Percentiles rank a stretch among this genome's conserved stretches.
Evolutionary conservation across 2,113 vertebrate species (phyloP).

Genomic region (Callopanchax toddi): DNA sequence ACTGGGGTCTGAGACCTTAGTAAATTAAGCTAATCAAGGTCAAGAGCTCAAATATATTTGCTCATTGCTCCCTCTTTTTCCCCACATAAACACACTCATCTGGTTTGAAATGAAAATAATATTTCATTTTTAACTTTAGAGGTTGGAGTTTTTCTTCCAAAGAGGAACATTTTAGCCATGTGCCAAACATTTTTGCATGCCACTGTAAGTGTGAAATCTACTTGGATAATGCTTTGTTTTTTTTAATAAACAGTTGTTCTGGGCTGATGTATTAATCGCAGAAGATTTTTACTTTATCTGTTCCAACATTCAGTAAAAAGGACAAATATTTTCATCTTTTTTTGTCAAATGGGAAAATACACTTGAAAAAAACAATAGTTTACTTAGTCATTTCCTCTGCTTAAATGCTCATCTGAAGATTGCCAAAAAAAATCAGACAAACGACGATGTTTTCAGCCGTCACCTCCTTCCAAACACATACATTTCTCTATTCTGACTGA

Average conservation of each 20-base stretch:
- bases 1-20: neutral
- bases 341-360: slow-evolving; percentile 2
- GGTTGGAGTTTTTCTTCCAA: too few species aligned
- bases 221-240: too few species aligned
- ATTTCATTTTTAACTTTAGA: neutral
- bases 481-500: slow-evolving; percentile 20
- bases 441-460: slow-evolving; percentile 4
- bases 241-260: too few species aligned
- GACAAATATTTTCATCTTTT: too few species aligned
- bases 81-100: neutral
- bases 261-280: too few species aligned
- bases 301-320: too few species aligned
- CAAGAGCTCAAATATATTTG: neutral
- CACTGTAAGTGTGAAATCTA: too few species aligned
- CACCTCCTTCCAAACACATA: slow-evolving; percentile 33
- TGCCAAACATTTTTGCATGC: too few species aligned
- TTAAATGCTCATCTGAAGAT: slow-evolving; percentile 16
- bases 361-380: neutral
- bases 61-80: neutral
- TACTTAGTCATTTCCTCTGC: neutral
- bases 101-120: neutral
- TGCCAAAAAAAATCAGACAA: slow-evolving; percentile 15
- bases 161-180: too few species aligned
- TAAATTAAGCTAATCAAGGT: neutral
- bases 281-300: too few species aligned